These are phyloP conservation scores for Bos javanicus DNA, from an alignment of 2,113 vertebrate genomes.

Conservation along the genomic window DNA sequence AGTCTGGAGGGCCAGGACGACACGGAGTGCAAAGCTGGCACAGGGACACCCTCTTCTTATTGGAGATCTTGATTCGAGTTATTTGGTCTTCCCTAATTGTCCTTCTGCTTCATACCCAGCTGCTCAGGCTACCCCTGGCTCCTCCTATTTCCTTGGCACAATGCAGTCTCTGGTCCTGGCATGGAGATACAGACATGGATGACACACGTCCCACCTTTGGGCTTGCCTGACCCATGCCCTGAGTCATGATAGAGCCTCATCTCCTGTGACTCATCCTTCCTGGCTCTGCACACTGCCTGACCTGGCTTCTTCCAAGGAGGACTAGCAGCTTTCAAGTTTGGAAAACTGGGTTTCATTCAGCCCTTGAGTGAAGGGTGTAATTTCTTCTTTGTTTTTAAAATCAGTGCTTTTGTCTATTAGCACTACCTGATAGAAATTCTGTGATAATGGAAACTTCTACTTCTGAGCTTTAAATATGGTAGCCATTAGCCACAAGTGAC, in stretches of 20 bases:
- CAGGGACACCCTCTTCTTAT: not conserved
- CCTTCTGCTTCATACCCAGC: not conserved
- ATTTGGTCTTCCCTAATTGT: not conserved
- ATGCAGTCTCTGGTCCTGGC: not conserved
- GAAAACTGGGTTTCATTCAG: not conserved
- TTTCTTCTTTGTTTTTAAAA: not conserved
- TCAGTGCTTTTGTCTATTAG: not conserved
- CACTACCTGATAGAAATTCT: not conserved
- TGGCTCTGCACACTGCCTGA: not conserved
- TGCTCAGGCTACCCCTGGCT: not conserved
- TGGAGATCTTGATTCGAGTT: not conserved
- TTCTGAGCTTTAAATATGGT: not conserved
- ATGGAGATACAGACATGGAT: accelerated
- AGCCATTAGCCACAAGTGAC: not conserved
- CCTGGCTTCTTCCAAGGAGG: not conserved
- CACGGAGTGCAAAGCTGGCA: not conserved
- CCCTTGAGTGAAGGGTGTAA: not conserved
- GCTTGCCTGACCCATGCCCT: not conserved
- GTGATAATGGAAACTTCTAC: not conserved
- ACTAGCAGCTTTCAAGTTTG: not conserved
- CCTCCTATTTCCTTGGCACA: not conserved
- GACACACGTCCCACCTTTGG: not conserved
- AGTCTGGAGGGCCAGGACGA: not conserved
- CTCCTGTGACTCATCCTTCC: not conserved
- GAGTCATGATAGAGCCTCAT: not conserved